Conservation (phyloP, 2,888 invertebrate genomes). For the Clivina fossor region DNA sequence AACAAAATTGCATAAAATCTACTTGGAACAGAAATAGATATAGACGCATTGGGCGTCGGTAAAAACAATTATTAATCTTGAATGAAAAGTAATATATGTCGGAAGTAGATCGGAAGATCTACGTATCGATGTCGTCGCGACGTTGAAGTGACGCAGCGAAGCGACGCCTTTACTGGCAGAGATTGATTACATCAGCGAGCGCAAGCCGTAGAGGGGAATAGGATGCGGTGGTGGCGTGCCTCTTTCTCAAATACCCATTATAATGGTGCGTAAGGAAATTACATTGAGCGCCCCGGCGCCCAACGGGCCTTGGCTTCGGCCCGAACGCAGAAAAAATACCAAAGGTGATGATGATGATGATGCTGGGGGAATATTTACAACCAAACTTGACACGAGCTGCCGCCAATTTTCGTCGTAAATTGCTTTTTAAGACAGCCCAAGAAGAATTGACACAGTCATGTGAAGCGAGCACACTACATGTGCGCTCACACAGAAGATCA, state of each 20-base stretch:
- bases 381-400: conserved; percentile 25
- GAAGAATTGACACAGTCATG: too few species aligned
- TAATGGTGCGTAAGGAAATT: conserved; percentile 34
- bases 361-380: conserved; percentile 32
- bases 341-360: conserved; percentile 32
- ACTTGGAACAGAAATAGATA: too few species aligned
- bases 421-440: conserved; percentile 34
- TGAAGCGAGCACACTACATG: too few species aligned
- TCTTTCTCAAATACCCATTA: conserved; percentile 33
- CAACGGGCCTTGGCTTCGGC: conserved; percentile 23
- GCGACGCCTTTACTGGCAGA: conserved; percentile 25
- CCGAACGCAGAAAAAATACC: conserved; percentile 27
- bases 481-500: too few species aligned
- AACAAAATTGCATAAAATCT: too few species aligned
- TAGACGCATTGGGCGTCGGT: too few species aligned
- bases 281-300: too few species aligned
- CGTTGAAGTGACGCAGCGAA: background rate
- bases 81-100: background rate
- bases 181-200: conserved; percentile 32
- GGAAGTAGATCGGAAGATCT: background rate
- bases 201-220: too few species aligned
- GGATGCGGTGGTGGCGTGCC: conserved; percentile 20
- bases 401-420: conserved; percentile 34
- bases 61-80: conserved; percentile 9
- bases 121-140: background rate